Percentiles rank a stretch among this genome's conserved stretches.
phyloP scores from a whole-genome alignment of 30 jellyfish, hydroid and myxozoan species.

The Aurelia sp. region DNA sequence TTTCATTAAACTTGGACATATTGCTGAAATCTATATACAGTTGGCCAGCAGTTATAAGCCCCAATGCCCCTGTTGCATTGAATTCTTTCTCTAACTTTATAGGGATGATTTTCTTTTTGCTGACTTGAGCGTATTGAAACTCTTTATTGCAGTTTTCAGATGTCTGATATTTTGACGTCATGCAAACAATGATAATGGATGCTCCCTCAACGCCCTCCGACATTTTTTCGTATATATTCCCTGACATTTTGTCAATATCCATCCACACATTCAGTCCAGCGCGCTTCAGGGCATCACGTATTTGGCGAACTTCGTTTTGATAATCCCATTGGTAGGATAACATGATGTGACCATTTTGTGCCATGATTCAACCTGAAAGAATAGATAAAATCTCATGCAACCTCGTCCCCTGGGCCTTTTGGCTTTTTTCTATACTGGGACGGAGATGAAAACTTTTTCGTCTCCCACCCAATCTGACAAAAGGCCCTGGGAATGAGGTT shows the following conservation, averaged over 20 bases:
- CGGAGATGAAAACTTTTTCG: too few species aligned
- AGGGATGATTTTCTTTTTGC: constrained; percentile 46
- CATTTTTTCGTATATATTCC: constrained; percentile 43
- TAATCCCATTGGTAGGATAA: constrained; percentile 84
- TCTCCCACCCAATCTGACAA: too few species aligned
- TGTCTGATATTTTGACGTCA: constrained; percentile 40
- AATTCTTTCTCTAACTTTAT: constrained; percentile 53
- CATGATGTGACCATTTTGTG: constrained; percentile 67
- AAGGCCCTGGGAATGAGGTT: too few species aligned
- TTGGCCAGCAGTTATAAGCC: constrained; percentile 54
- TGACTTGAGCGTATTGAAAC: constrained; percentile 56
- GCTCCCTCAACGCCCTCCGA: constrained; percentile 66
- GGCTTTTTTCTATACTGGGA: too few species aligned
- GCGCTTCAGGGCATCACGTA: constrained; percentile 44
- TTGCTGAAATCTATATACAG: constrained; percentile 54
- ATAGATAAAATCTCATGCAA: too few species aligned
- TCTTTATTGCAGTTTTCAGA: constrained; percentile 64
- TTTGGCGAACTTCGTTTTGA: constrained; percentile 76
- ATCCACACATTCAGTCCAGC: constrained; percentile 74
- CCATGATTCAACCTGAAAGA: background rate
- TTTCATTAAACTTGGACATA: constrained; percentile 51
- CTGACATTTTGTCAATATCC: constrained; percentile 71
- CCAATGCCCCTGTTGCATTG: constrained; percentile 52
- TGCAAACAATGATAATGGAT: constrained; percentile 29
- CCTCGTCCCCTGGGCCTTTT: too few species aligned